A percentile compares a stretch with the other conserved stretches of the same genome.
Evolutionary conservation across 1,140 invertebrate species (phyloP).

Genomic region (Polyergus mexicanus): DNA sequence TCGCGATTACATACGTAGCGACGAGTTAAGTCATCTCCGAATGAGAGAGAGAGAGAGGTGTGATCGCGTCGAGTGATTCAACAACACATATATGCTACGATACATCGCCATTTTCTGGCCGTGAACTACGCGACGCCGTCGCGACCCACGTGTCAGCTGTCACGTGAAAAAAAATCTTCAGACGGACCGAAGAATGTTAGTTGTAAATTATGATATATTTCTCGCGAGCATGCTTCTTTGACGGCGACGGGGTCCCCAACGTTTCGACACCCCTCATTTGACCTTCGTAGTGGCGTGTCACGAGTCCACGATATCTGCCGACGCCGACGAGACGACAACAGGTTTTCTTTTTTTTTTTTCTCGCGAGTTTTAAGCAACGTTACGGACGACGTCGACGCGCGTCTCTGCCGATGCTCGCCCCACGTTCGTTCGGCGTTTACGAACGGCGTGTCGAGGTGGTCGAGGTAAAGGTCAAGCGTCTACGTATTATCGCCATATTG

Average conservation of each 20-base stretch:
- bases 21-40: not conserved
- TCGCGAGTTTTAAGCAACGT: not conserved
- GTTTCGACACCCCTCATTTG: constrained; percentile 41
- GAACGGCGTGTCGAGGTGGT: not conserved
- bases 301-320: constrained; percentile 55
- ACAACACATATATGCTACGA: not conserved
- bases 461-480: constrained; percentile 57
- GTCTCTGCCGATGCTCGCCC: not conserved
- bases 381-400: too few species aligned
- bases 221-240: not conserved
- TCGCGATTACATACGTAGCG: not conserved
- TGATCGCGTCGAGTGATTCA: not conserved
- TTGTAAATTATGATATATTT: constrained; percentile 42
- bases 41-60: not conserved
- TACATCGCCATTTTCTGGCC: constrained; percentile 10
- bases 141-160: constrained; percentile 3
- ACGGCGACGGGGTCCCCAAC: not conserved
- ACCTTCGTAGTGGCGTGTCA: constrained; percentile 70
- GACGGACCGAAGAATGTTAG: constrained; percentile 21
- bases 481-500: constrained; percentile 75
- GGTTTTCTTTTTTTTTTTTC: too few species aligned
- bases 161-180: not conserved
- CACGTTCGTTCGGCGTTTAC: not conserved
- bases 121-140: constrained; percentile 9
- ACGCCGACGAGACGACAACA: not conserved